Evolutionary conservation across 2,888 invertebrate species (phyloP).

Genomic region (Drosophila austrosaltans): DNA sequence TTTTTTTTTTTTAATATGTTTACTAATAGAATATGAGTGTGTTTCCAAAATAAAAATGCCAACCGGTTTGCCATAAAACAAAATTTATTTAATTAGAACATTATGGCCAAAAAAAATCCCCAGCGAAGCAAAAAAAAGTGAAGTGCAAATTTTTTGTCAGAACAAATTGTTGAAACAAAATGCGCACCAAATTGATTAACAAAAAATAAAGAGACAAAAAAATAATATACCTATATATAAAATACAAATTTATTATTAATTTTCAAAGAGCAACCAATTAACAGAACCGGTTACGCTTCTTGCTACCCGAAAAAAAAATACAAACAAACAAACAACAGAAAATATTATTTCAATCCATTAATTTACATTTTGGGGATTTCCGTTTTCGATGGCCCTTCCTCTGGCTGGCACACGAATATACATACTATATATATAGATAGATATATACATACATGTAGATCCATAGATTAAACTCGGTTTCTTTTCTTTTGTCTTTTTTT

Average conservation of each 20-base stretch:
- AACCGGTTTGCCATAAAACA: constrained; percentile 33
- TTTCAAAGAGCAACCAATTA: constrained; percentile 53
- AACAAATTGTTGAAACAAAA: constrained; percentile 48
- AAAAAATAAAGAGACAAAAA: constrained; percentile 18
- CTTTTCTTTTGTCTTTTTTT: constrained; percentile 32
- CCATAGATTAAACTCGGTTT: not conserved
- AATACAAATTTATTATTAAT: constrained; percentile 31
- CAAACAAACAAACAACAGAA: constrained; percentile 37
- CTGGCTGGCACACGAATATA: not conserved
- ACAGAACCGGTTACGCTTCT: constrained; percentile 61
- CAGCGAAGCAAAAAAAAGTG: constrained; percentile 34
- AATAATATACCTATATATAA: constrained; percentile 1
- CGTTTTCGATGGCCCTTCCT: constrained; percentile 42
- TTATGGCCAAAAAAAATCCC: constrained; percentile 25
- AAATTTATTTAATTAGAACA: constrained; percentile 43
- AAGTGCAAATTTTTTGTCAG: constrained; percentile 37
- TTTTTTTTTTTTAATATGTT: constrained; percentile 7
- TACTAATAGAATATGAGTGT: not conserved
- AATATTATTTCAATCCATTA: constrained; percentile 62
- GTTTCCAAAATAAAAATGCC: not conserved
- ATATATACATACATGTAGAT: no score
- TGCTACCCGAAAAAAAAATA: constrained; percentile 11
- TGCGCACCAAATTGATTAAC: constrained; percentile 34
- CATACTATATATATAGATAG: not conserved
- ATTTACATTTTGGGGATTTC: constrained; percentile 76